These are phyloP conservation scores for Caenorhabditis sinica DNA, from an alignment of 2,888 invertebrate species.

Conservation along the genomic window DNA sequence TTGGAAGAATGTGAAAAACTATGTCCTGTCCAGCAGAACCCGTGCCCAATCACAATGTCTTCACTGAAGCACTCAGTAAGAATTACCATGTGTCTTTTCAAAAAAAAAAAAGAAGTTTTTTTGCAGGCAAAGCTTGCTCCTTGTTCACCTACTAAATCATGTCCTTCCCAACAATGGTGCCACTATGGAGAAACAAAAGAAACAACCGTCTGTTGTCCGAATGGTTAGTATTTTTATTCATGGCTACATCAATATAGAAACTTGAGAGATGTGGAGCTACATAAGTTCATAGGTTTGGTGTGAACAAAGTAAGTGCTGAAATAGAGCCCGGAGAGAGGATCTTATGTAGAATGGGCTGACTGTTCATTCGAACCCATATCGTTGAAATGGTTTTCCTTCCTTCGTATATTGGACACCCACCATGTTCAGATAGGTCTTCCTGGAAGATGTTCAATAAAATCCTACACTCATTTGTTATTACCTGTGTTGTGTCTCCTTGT, in stretches of 20 bases:
- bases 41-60: constrained; percentile 76
- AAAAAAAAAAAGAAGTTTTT: not conserved
- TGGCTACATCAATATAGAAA: too few relatives aligned
- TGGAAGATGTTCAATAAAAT: not conserved
- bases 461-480: not conserved
- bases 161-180: constrained; percentile 81
- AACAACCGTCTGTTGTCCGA: constrained; percentile 82
- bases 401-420: constrained; percentile 76
- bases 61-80: constrained; percentile 65
- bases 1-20: constrained; percentile 73
- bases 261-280: too few relatives aligned
- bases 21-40: constrained; percentile 80
- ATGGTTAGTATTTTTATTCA: constrained; percentile 71
- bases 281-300: too few relatives aligned
- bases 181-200: constrained; percentile 78
- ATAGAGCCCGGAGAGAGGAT: not conserved
- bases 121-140: constrained; percentile 63
- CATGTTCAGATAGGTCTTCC: constrained; percentile 72
- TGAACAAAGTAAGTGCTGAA: not conserved
- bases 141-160: constrained; percentile 72
- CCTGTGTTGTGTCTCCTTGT: constrained; percentile 40
- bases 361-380: constrained; percentile 54
- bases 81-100: not conserved
- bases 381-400: constrained; percentile 73
- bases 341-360: constrained; percentile 33